Conservation (phyloP, 2,113 vertebrate species). For the Pholis gunnellus region DNA sequence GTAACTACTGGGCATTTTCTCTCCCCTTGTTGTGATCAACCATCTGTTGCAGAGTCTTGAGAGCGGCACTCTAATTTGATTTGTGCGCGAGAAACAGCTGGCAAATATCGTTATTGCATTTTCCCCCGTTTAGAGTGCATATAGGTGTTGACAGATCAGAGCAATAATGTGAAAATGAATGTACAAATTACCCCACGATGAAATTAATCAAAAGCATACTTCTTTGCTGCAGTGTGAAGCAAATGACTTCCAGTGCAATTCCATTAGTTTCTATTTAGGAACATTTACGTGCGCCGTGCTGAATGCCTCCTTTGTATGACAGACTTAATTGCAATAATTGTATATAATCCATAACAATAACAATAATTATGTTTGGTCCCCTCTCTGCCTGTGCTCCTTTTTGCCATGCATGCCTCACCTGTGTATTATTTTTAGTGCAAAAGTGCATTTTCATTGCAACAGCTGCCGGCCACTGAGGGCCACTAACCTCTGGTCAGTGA, state of each 20-base stretch:
- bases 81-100: conserved; percentile 81
- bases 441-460: conserved; percentile 1
- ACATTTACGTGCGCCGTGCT: not conserved
- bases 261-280: conserved; percentile 45
- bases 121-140: conserved; percentile 77
- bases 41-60: conserved; percentile 81
- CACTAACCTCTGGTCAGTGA: conserved; percentile 51
- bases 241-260: conserved; percentile 48
- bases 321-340: conserved; percentile 36
- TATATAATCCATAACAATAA: not conserved
- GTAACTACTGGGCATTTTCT: conserved; percentile 72
- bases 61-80: conserved; percentile 79
- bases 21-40: conserved; percentile 58
- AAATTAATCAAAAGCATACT: conserved; percentile 70
- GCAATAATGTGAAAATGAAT: conserved; percentile 76
- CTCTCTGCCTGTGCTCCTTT: not conserved
- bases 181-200: conserved; percentile 73
- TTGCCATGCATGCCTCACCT: not conserved
- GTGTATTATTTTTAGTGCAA: conserved; percentile 1
- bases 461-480: conserved; percentile 5
- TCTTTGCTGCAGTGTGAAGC: conserved; percentile 44
- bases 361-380: not conserved
- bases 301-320: conserved; percentile 5
- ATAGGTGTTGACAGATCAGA: conserved; percentile 79
- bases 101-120: conserved; percentile 79